Base-by-base conservation (phyloP, 2,888 invertebrate genomes). In the Anoncus sp. region DNA sequence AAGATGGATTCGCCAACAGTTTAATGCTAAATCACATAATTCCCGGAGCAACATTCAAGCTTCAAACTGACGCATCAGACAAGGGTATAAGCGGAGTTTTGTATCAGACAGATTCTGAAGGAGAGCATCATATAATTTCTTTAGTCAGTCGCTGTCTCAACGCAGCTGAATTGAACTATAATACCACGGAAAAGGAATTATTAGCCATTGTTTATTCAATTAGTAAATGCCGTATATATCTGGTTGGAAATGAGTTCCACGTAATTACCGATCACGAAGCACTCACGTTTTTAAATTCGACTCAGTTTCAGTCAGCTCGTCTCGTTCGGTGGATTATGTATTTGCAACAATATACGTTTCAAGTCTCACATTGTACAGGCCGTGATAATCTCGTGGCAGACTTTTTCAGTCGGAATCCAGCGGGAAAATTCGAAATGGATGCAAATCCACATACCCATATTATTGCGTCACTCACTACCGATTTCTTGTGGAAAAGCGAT, bases 181-280 rank as follows among this genome's bases (percentile, higher is more conserved):
- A 45, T 1, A 62, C 62, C 6, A 62, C 62, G 0, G 62, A 62
- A 6, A 62, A 62, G 3, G 49, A 51, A 20, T 53, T 31, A 47
- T 80, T 3, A 76, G 10, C 69, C 35, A n/a, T 84, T 83, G 59
- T 86, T 82, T 77, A 59, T 35, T 24, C 70, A 1, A 9, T 70
- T 14, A 47, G 4, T 1, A 60, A 67, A 60, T 60, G 59, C 38
- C 20, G 60, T 1, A 51, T 57, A 5, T 86, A 85, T 67, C 66
- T 86, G 2, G 63, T 83, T 7, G 85, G 85, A 0, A 69, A 43
- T 1, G n/a, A 55, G 5, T 76, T 87, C 0, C 77, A 82, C 3
- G 45, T 77, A 0, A 66, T 79, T 3, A 79, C 77, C 0, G 73
- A 79, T 47, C 71, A 77, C 22, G 51, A 77, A 40, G 27, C 53